Percentiles rank a stretch among this genome's conserved stretches.
phyloP scores from a whole-genome alignment of 2,797 vertebrate species.

The Acipenser oxyrinchus region DNA sequence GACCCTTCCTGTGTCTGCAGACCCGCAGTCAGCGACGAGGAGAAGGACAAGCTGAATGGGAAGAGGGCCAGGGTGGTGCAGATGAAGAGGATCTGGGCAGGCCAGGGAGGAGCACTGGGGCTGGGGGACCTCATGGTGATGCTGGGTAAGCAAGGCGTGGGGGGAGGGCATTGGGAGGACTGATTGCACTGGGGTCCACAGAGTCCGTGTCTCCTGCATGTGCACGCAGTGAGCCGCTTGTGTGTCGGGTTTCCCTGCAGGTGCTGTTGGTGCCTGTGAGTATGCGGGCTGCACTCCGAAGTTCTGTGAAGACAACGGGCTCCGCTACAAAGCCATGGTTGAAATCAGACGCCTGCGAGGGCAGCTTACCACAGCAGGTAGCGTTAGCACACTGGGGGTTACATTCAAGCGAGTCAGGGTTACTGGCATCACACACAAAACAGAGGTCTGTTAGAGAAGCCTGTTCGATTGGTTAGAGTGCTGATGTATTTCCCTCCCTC shows the following conservation, averaged over 20 bases:
- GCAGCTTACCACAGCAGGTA: slow-evolving; percentile 88
- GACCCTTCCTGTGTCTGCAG: slow-evolving; percentile 42
- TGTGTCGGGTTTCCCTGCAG: slow-evolving; percentile 41
- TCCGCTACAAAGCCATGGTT: slow-evolving; percentile 87
- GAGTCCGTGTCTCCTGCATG: not conserved
- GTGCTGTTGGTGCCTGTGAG: slow-evolving; percentile 89
- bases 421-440: no score
- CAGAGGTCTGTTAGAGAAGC: no score
- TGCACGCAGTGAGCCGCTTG: not conserved
- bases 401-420: not conserved
- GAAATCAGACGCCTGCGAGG: slow-evolving; percentile 81
- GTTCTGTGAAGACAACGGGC: slow-evolving; percentile 81
- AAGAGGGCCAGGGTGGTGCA: slow-evolving; percentile 67
- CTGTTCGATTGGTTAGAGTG: no score
- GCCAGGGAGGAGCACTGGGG: slow-evolving; percentile 68
- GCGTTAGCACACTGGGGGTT: not conserved
- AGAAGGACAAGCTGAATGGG: slow-evolving; percentile 55
- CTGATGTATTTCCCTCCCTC: not conserved
- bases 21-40: slow-evolving; percentile 70
- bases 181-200: not conserved
- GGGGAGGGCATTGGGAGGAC: not conserved
- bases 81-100: slow-evolving; percentile 84
- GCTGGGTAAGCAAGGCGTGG: slow-evolving; percentile 57
- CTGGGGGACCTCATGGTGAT: slow-evolving; percentile 94
- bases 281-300: slow-evolving; percentile 65